Evolutionary conservation across 1,140 invertebrate species (phyloP).

Genomic region (Trichogramma pretiosum): DNA sequence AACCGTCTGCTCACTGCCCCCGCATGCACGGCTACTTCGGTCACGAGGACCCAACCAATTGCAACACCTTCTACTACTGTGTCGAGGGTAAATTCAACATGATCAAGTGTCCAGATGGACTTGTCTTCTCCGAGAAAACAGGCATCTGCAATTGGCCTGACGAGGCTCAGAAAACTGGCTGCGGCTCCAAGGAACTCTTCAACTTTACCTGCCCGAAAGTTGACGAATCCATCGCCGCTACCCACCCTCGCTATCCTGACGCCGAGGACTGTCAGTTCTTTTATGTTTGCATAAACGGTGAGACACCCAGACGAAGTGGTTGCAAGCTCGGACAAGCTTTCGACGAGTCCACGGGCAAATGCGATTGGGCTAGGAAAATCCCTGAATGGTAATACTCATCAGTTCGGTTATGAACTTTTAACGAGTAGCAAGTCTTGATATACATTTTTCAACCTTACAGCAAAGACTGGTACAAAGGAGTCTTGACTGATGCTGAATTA

Average conservation of each 20-base stretch:
- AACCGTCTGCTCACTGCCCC: slow-evolving; percentile 65
- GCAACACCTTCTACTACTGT: slow-evolving; percentile 86
- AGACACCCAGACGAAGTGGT: slow-evolving; percentile 69
- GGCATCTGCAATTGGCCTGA: slow-evolving; percentile 89
- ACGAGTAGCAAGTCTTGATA: too few relatives aligned
- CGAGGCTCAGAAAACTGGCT: slow-evolving; percentile 77
- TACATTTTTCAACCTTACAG: too few relatives aligned
- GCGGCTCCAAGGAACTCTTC: slow-evolving; percentile 75
- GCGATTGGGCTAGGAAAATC: slow-evolving; percentile 82
- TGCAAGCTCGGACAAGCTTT: slow-evolving; percentile 87
- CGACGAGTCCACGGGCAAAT: slow-evolving; percentile 71
- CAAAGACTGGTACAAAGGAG: slow-evolving; percentile 78
- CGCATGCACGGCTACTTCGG: slow-evolving; percentile 82
- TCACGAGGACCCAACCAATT: slow-evolving; percentile 68
- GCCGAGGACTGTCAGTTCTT: slow-evolving; percentile 87
- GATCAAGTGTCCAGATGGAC: slow-evolving; percentile 77
- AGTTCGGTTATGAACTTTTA: too few relatives aligned
- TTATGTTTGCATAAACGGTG: slow-evolving; percentile 83
- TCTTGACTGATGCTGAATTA: slow-evolving; percentile 69
- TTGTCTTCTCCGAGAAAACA: slow-evolving; percentile 81
- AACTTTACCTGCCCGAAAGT: slow-evolving; percentile 76
- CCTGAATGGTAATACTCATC: slow-evolving; percentile 87
- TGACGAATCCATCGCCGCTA: slow-evolving; percentile 58
- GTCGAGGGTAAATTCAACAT: slow-evolving; percentile 82
- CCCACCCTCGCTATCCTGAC: slow-evolving; percentile 78